A percentile compares a stretch with the other conserved stretches of the same genome.
Evolutionary conservation across 1,140 invertebrate species (phyloP).

Genomic region (Drosophila sulfurigaster): DNA sequence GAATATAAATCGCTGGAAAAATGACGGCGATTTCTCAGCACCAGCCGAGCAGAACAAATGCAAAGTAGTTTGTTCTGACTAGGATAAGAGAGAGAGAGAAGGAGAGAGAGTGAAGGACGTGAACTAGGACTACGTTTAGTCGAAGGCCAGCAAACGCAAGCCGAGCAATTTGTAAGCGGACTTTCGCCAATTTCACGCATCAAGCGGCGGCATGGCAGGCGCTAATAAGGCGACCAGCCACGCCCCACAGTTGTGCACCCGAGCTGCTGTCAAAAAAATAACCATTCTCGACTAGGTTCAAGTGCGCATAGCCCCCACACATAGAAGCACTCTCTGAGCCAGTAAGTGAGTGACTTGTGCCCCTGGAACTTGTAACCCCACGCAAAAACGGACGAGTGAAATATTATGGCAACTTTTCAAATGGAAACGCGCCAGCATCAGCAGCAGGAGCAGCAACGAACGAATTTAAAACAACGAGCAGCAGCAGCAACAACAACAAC

Average conservation of each 20-base stretch:
- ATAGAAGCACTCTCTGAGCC: not conserved
- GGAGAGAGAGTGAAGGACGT: not conserved
- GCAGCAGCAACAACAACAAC: conserved; percentile 41
- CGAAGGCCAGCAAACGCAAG: not conserved
- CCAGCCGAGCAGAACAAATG: conserved; percentile 75
- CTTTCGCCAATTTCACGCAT: conserved; percentile 74
- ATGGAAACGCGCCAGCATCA: conserved; percentile 74
- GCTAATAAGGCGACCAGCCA: conserved; percentile 74
- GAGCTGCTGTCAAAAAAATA: conserved; percentile 32
- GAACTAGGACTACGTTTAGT: not conserved
- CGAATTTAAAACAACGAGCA: conserved; percentile 80
- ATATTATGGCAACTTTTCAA: conserved; percentile 83
- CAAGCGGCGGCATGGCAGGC: conserved; percentile 71
- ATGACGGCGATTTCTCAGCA: conserved; percentile 78
- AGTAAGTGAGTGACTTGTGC: conserved; percentile 20
- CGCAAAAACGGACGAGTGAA: conserved; percentile 58
- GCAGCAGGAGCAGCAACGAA: conserved; percentile 60
- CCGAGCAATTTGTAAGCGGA: conserved; percentile 37
- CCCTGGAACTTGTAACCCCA: conserved; percentile 14
- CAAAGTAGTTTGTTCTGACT: conserved; percentile 65
- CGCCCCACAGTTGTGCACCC: conserved; percentile 58
- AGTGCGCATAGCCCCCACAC: not conserved
- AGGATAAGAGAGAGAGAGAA: too few species aligned
- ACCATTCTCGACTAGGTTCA: conserved; percentile 57
- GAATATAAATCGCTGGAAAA: conserved; percentile 81